Evolutionary conservation across 2,797 vertebrate species (phyloP), one percentile per base, ranked within the genome.

Genomic region (Leptodactylus fallax): DNA sequence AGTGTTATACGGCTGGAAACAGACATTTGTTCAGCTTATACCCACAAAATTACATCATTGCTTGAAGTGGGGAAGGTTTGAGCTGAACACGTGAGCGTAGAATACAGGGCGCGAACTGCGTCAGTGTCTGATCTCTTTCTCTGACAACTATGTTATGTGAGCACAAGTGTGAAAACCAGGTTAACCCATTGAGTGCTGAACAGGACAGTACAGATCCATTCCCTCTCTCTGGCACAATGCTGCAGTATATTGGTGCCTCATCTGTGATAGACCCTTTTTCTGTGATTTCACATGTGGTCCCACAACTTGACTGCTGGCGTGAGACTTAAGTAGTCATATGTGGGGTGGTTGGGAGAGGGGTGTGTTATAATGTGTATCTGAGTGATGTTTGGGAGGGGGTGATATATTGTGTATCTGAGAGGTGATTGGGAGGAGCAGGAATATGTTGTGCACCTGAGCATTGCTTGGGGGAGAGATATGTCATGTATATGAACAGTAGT

Each of bases 71-170:
- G 14, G 25, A 10, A 27, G 19, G 45, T 13, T 49, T 19, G 76
- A 79, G 56, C 49, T n/a, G 23, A 14, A 76, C 67, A 56, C 67
- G 69, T 85, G 83, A 81, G 67, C 4, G 23, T 13, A 12, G 80
- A 77, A 85, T 85, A 80, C 79, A 88, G 79, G 56, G 87, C 78
- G 83, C 45, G 79, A 88, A 85, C 58, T 85, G 36, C 83, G 83
- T 88, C 87, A 88, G 10, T 51, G 45, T 72, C n/a, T 6, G 23
- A 65, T 27, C 86, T 67, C 76, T 79, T 61, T 79, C 27, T 63
- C 21, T 27, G 63, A 45, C 74, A 61, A 83, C 81, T 67, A 72
- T 87, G 74, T 76, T 88, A 81, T 77, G 76, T 58, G 65, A 81
- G 19, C 69, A 53, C 17, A 85, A 49, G 83, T 76, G 87, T 80